Evolutionary conservation across 1,140 invertebrate genomes (phyloP).

Genomic region (Neodiprion pinetum): DNA sequence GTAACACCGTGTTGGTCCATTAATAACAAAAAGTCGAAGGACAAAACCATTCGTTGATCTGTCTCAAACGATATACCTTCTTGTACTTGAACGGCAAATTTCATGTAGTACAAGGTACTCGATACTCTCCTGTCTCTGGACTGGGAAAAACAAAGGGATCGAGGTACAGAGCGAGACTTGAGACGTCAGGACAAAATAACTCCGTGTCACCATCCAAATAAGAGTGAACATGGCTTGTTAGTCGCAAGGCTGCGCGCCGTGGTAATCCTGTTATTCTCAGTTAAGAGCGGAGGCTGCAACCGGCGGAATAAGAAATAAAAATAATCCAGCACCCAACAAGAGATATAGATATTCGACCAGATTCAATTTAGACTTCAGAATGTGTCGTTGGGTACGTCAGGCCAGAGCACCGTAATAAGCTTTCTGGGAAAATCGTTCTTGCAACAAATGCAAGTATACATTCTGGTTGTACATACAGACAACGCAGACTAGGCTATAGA

Average conservation of each 20-base stretch:
- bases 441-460: background rate
- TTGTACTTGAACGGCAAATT: too few relatives aligned
- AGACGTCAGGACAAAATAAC: background rate
- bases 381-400: background rate
- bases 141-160: background rate
- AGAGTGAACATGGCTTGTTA: constrained; percentile 13
- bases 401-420: background rate
- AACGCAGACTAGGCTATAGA: background rate
- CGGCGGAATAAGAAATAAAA: background rate
- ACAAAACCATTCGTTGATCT: too few relatives aligned
- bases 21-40: too few relatives aligned
- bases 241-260: constrained; percentile 29
- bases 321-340: background rate
- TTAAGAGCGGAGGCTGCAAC: background rate
- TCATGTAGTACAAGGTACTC: too few relatives aligned
- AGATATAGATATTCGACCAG: constrained; percentile 7
- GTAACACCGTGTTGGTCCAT: too few relatives aligned
- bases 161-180: background rate
- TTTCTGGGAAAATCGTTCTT: constrained; percentile 1
- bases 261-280: constrained; percentile 41
- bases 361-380: constrained; percentile 4
- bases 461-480: background rate
- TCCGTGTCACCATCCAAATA: constrained; percentile 10
- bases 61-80: too few relatives aligned
- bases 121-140: background rate